Evolutionary conservation across 2,113 vertebrate genomes (phyloP), one percentile per base, ranked within the genome.

Genomic region (Prunella fulvescens): DNA sequence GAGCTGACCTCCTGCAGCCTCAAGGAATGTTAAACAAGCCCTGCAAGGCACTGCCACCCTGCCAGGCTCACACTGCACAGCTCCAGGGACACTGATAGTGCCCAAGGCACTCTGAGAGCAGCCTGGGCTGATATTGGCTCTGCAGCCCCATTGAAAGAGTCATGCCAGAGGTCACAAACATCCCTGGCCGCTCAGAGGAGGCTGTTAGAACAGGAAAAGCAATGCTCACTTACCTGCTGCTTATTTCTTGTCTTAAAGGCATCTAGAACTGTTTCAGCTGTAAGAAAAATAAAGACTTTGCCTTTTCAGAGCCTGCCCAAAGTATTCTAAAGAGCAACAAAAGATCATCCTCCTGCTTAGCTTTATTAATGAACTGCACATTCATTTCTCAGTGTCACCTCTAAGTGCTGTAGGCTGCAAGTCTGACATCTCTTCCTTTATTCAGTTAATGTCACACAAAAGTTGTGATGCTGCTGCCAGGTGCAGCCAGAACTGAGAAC

Each of bases 111-210:
- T 67, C 66, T 19, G 60, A 79, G 37, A 79, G 78, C 65, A 79
- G 94, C 57, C 58, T 37, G 81, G 61, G 81, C 91, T 95, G 39
- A 81, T 57, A 61, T 23, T 80, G 93, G 91, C 77, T 89, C 81
- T 62, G 71, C 57, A 90, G 47, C 57, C 72, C 53, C 89, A 77
- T 50, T 47, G 87, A 73, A 48, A 45, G 44, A 57, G 73, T 17
- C 5, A 0, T n/a, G 58, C 48, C 40, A 91, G 80, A 94, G 84
- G 71, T 73, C 90, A 88, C 90, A 87, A 82, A 44, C 48, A 69
- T n/a, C 58, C 40, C 81, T 24, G 58, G 42, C 78, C 91, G 33
- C 87, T 44, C 0, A 0, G 25, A 19, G 48, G 25, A 72, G 35
- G 3, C 58, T 77, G 26, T 29, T 65, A 60, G 10, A 85, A 33